Base-by-base conservation (phyloP, 2,113 vertebrate genomes). In the Albula goreensis region DNA sequence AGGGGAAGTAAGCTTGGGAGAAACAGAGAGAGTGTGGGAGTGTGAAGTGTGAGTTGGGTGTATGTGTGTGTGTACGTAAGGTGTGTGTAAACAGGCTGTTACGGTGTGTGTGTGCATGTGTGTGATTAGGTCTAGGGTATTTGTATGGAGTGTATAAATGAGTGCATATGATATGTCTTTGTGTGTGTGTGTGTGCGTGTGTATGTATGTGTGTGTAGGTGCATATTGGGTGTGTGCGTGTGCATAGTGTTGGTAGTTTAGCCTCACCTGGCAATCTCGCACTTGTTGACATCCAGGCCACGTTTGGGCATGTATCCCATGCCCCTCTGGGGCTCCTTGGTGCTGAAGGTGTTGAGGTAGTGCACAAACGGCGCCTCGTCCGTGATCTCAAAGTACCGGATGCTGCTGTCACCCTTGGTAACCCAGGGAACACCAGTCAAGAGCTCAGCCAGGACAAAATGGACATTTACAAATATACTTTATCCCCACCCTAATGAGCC, bases 271-370 rank as follows among this genome's bases (percentile, higher is more conserved):
- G 98, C 97, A 15, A 99, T 99, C 96, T 99, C 98, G 89, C 98
- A 99, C 92, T 99, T 99, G 97, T 98, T 99, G 88, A 99, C 98
- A 0, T 99, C 98, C 0, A 99, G 96, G 50, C 98, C 98, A 88
- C 98, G 93, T 91, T 99, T 99, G 88, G 98, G 97, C 98, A 99
- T 99, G 94, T 97, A 99, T 0, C 98, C 98, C 98, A 99, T 99
- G 12, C 98, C 98, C 88, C 98, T 94, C 94, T 99, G 98, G 11
- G 98, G 98, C 94, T 99, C 98, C 90, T 99, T 99, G 94, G 97
- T 99, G 95, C 96, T 97, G 92, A 99, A 99, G 25, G 98, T 99
- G 94, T 96, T 99, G 96, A 99, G 98, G 96, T 98, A 99, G 96
- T 99, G 98, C 89, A 99, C 98, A 0, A 96, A 99, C 0, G 98